Conservation (phyloP, 2,888 invertebrate species). For the Calameuta idolon region DNA sequence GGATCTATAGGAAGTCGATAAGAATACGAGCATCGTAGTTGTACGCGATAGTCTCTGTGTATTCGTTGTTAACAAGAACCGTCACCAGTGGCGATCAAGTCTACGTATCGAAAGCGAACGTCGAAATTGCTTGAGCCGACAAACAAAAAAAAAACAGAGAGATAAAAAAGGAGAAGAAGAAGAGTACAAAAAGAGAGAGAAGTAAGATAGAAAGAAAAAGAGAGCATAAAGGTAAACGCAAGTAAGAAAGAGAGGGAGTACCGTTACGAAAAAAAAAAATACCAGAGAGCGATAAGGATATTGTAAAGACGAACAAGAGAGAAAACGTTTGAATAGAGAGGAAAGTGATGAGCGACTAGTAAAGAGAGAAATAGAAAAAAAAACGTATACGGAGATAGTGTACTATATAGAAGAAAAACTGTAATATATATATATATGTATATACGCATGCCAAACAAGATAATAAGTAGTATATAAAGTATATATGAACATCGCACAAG, state of each 20-base stretch:
- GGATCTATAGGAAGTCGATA: neutral
- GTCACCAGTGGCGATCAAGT: neutral
- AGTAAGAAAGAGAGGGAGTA: neutral
- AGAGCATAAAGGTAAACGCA: neutral
- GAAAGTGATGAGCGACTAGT: neutral
- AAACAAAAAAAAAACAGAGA: neutral
- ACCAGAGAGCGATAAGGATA: neutral
- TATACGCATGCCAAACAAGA: slow-evolving; percentile 21
- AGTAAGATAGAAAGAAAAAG: neutral
- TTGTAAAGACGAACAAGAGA: neutral
- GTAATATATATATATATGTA: neutral
- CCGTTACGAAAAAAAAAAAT: neutral
- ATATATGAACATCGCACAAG: neutral
- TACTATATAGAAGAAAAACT: slow-evolving; percentile 14
- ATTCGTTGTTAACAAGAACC: neutral
- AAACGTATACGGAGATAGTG: neutral
- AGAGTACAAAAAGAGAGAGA: neutral
- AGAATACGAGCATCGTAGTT: neutral
- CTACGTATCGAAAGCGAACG: slow-evolving; percentile 8
- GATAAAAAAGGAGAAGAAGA: neutral
- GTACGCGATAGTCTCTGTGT: neutral
- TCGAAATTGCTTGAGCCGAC: slow-evolving; percentile 1
- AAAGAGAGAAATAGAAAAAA: neutral
- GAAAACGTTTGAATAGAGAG: no score
- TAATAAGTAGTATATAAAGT: slow-evolving; percentile 11